Evolutionary conservation across 2,797 vertebrate genomes (phyloP).

Genomic region (Megalops cyprinoides): DNA sequence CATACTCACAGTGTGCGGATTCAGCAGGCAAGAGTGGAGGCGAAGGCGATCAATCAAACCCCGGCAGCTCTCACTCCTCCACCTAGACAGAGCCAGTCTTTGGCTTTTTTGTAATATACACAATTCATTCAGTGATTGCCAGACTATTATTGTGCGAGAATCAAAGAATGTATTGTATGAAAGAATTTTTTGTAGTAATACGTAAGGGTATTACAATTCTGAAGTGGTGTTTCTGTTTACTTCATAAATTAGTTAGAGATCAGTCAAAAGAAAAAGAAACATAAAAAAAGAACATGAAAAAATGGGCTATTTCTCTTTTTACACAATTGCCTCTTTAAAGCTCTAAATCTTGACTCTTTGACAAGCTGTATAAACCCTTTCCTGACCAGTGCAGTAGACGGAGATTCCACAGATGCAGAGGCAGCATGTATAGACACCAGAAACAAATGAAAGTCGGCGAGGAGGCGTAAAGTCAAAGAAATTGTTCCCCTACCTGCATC

Average conservation of each 20-base stretch:
- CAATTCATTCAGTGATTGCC: too few species aligned
- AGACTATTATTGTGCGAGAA: not conserved
- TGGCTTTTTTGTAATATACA: too few species aligned
- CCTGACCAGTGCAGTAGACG: slow-evolving; percentile 13
- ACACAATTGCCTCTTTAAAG: not conserved
- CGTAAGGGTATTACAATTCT: not conserved
- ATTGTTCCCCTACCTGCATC: slow-evolving; percentile 16
- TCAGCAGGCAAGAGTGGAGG: not conserved
- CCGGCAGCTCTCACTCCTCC: too few species aligned
- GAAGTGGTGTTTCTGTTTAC: not conserved
- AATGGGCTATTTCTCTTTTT: not conserved
- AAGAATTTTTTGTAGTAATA: not conserved
- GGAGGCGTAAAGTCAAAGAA: slow-evolving; percentile 41
- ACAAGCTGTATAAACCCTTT: slow-evolving; percentile 21
- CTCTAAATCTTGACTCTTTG: not conserved
- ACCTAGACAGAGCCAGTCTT: too few species aligned
- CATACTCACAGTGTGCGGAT: not conserved
- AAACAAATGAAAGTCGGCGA: slow-evolving; percentile 53
- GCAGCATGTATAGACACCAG: slow-evolving; percentile 44
- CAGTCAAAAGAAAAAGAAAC: not conserved
- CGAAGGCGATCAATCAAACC: not conserved
- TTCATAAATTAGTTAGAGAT: not conserved
- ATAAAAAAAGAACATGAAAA: not conserved
- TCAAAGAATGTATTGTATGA: not conserved
- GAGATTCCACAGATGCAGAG: slow-evolving; percentile 50